phyloP scores from a whole-genome alignment of 2,888 invertebrate genomes.

The Oligia fasciuncula region DNA sequence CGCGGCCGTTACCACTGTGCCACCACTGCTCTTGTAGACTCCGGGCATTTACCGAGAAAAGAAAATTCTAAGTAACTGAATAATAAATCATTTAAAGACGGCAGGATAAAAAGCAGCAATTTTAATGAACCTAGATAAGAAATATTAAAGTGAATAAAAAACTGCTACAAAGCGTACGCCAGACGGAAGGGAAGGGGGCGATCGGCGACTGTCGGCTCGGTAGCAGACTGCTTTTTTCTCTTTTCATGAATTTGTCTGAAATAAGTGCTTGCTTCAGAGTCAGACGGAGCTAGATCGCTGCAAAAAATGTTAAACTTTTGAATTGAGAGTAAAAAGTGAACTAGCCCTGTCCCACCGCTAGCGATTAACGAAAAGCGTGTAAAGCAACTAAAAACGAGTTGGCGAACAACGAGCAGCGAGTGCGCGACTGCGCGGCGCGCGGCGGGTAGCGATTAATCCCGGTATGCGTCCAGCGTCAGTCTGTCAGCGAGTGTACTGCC shows the following conservation, averaged over 20 bases:
- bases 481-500: not conserved
- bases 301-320: conserved; percentile 36
- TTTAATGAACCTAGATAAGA: conserved; percentile 9
- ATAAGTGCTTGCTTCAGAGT: conserved; percentile 38
- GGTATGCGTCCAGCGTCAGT: not conserved
- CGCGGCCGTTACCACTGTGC: too few relatives aligned
- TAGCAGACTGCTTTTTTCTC: conserved; percentile 27
- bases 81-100: conserved; percentile 5
- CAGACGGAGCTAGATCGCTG: conserved; percentile 18
- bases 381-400: not conserved
- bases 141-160: conserved; percentile 25
- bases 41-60: not conserved
- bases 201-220: conserved; percentile 21
- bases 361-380: not conserved
- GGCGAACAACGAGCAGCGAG: not conserved
- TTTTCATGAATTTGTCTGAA: conserved; percentile 39
- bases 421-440: not conserved
- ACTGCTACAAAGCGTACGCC: conserved; percentile 12
- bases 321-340: not conserved
- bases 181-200: conserved; percentile 33
- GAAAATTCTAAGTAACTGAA: not conserved
- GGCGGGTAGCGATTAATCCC: not conserved
- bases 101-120: conserved; percentile 9
- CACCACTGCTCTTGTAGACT: not conserved
- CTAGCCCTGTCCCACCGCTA: not conserved